Conservation (phyloP, 2,113 vertebrate genomes). For the Crotalus tigris region DNA sequence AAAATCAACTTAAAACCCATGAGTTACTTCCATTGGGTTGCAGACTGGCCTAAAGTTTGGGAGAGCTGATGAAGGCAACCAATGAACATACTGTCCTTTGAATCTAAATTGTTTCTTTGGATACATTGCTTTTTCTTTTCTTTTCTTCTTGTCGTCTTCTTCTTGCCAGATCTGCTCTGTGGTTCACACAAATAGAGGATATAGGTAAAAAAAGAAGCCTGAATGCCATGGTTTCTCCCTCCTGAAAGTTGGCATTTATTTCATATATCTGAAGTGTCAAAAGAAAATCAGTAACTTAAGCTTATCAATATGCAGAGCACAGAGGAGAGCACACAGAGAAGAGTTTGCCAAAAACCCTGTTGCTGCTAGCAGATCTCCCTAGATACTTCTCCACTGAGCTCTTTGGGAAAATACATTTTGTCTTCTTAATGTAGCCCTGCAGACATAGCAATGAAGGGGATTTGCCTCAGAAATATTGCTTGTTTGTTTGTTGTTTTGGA, state of each 20-base stretch:
- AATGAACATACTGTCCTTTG: not conserved
- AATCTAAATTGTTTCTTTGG: not conserved
- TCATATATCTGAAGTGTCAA: not conserved
- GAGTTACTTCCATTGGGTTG: not conserved
- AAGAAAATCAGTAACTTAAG: not conserved
- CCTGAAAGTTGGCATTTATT: not conserved
- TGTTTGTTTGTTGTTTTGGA: not conserved
- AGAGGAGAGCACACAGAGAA: not conserved
- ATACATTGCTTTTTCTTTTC: not conserved
- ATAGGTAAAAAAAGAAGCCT: not conserved
- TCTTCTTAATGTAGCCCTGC: not conserved
- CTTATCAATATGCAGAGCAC: slow-evolving; percentile 7
- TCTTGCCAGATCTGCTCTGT: not conserved
- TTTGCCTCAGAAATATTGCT: not conserved
- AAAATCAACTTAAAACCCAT: not conserved
- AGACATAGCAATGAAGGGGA: not conserved
- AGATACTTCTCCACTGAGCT: fast-evolving
- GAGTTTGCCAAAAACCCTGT: not conserved
- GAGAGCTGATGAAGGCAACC: not conserved
- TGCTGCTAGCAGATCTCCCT: slow-evolving; percentile 8
- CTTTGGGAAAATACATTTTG: not conserved
- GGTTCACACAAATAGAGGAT: not conserved
- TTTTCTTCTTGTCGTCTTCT: not conserved
- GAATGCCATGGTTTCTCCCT: not conserved
- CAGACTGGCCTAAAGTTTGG: not conserved